Base-by-base conservation (phyloP, 2,113 vertebrate genomes). In the Petromus typicus region DNA sequence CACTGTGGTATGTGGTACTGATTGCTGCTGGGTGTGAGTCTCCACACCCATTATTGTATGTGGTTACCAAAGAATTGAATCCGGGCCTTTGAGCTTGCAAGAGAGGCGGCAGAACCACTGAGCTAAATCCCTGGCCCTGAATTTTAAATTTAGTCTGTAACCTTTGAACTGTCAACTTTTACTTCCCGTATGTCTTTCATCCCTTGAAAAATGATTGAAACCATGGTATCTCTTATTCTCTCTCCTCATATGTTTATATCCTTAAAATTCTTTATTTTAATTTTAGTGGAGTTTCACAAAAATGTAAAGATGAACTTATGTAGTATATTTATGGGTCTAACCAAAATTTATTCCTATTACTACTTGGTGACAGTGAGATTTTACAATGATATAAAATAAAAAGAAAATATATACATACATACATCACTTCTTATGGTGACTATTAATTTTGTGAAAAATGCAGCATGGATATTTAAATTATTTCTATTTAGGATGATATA, bases 371-470 rank as follows among this genome's bases (percentile, higher is more conserved):
- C 34, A 82, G 67, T 14, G 85, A 81, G 45, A 91, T 85, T 95
- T 88, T 61, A 3, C 18, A 79, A 37, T 45, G 40, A 10, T 90
- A 75, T 75, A 89, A 82, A 86, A 69, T 34, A 45, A 71, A 54
- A 86, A 71, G 14, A 80, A 71, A 43, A 67, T 18, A 1, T 1
- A 48, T 34, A 76, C 89, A 71, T 34, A 40, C 2, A 43, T 25
- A 75, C 27, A 45, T 82, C 10, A 45, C 86, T 93, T 92, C 79
- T n/a, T 64, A 66, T 90, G 54, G 66, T 63, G 73, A 32, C 82
- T 25, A 30, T 79, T 97, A 69, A 78, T 86, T 96, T 78, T 51
- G 56, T 73, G 56, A 90, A 48, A 85, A 91, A 86, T 8, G 4
- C 13, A 88, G 27, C 20, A 25, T 4, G 91, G 23, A 73, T 79